Conservation (phyloP, 2,797 vertebrate species). For the Oryzias dopingdopingensis region DNA sequence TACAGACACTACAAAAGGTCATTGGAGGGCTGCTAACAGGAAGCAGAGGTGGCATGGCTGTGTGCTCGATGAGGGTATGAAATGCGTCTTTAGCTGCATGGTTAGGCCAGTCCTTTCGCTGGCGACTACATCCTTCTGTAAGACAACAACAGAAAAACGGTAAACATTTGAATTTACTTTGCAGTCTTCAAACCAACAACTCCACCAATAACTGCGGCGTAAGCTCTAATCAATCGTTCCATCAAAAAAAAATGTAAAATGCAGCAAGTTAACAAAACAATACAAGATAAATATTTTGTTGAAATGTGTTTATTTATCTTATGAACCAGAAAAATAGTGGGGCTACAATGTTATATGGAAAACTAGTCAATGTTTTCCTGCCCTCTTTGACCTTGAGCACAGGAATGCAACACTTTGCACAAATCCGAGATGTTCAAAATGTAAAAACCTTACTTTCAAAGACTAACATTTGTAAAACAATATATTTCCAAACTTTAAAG, state of each 20-base stretch:
- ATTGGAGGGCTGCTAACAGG: slow-evolving; percentile 43
- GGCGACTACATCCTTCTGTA: slow-evolving; percentile 64
- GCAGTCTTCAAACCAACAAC: not conserved
- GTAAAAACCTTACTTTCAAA: not conserved
- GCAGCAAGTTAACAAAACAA: too few relatives aligned
- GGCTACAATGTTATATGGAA: too few relatives aligned
- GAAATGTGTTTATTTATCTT: too few relatives aligned
- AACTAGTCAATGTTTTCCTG: too few relatives aligned
- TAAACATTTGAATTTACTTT: not conserved
- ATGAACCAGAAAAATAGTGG: too few relatives aligned
- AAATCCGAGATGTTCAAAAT: too few relatives aligned
- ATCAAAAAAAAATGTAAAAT: too few relatives aligned
- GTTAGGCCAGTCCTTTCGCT: slow-evolving; percentile 67
- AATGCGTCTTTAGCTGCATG: slow-evolving; percentile 21
- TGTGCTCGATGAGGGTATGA: slow-evolving; percentile 43
- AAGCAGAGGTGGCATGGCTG: slow-evolving; percentile 50
- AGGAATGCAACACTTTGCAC: too few relatives aligned
- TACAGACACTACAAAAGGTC: slow-evolving; percentile 42
- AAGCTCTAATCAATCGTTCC: too few relatives aligned
- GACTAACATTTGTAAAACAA: not conserved
- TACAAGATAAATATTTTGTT: too few relatives aligned
- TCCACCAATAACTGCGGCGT: not conserved
- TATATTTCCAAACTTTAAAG: too few relatives aligned
- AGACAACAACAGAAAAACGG: not conserved
- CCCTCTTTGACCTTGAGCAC: too few relatives aligned